Base-by-base conservation (phyloP, 2,113 vertebrate genomes). In the Pelvicachromis taeniatus region DNA sequence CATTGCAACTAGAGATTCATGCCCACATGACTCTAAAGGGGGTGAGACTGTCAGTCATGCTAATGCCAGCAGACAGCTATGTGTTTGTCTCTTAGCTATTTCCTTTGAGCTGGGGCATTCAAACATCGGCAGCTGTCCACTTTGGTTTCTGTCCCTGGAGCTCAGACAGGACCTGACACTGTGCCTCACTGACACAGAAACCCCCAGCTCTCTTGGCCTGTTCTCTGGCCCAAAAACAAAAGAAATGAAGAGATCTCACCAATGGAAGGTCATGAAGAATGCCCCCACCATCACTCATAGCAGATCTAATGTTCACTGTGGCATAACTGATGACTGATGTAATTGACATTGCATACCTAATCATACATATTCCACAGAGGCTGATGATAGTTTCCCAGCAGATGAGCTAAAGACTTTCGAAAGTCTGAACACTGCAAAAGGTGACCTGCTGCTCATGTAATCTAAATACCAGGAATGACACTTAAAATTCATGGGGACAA, bases 91-190 rank as follows among this genome's bases (percentile, higher is more conserved):
- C 86, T 93, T 93, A 92, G 93, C 91, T 85, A 84, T 87, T 94
- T 95, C 92, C 93, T 92, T 80, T 93, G 91, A 87, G 84, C 88
- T 54, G 56, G 87, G 83, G 86, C 87, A 61, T 86, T 86, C 90
- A 88, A 85, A 94, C 94, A 92, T 94, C 88, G 90, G 91, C 94
- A 94, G 93, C 94, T 95, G 95, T 94, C 95, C 88, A 33, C 90
- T 93, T 87, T 10, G 29, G 48, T 95, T 93, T 91, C 89, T 42
- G 75, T 95, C 90, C 91, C 93, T 50, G 13, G 84, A 83, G 92
- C 88, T 70, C 33, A 6, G 85, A 95, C 58, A 91, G 65, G 88
- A 92, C 88, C 80, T 91, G 94, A 94, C 95, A 92, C 80, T 33
- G 77, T 82, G 80, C 79, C 81, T 89, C 78, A 85, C 77, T 91